Conservation (phyloP, 2,888 invertebrate genomes). For the Phlogophora meticulosa region DNA sequence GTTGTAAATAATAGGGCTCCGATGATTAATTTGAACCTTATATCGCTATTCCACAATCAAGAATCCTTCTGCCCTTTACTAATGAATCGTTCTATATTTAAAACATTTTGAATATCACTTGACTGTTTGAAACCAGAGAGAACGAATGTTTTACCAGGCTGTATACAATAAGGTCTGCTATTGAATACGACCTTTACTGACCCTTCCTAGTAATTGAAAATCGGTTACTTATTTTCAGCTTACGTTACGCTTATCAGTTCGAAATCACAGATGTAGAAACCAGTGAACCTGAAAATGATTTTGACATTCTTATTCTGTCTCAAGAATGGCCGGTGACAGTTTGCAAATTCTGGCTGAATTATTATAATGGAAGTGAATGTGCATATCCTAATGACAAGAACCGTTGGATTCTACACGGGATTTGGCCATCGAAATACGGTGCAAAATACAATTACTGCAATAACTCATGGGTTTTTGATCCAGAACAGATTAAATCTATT, state of each 20-base stretch:
- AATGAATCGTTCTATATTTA: too few relatives aligned
- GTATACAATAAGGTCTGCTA: too few relatives aligned
- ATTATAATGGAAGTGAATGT: constrained; percentile 1
- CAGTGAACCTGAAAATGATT: neutral
- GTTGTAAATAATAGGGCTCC: too few relatives aligned
- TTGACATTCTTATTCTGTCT: constrained; percentile 8
- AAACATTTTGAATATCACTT: too few relatives aligned
- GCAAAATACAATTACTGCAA: neutral
- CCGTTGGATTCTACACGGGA: constrained; percentile 36
- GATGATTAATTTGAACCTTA: too few relatives aligned
- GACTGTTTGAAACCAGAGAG: too few relatives aligned
- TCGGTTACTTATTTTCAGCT: constrained; percentile 4
- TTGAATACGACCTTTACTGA: too few relatives aligned
- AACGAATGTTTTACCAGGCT: too few relatives aligned
- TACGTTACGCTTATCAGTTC: neutral
- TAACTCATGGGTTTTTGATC: constrained; percentile 19
- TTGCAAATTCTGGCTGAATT: constrained; percentile 20
- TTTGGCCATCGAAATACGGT: constrained; percentile 17
- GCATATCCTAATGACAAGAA: constrained; percentile 6
- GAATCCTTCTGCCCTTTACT: too few relatives aligned
- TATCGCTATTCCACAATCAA: too few relatives aligned
- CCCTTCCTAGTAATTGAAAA: too few relatives aligned
- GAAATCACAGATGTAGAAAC: neutral
- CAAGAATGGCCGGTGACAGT: constrained; percentile 29
- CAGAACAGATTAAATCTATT: constrained; percentile 16